Evolutionary conservation across 2,888 invertebrate species (phyloP), one percentile per base, ranked within the genome.

Genomic region (Seira sanloemensis): DNA sequence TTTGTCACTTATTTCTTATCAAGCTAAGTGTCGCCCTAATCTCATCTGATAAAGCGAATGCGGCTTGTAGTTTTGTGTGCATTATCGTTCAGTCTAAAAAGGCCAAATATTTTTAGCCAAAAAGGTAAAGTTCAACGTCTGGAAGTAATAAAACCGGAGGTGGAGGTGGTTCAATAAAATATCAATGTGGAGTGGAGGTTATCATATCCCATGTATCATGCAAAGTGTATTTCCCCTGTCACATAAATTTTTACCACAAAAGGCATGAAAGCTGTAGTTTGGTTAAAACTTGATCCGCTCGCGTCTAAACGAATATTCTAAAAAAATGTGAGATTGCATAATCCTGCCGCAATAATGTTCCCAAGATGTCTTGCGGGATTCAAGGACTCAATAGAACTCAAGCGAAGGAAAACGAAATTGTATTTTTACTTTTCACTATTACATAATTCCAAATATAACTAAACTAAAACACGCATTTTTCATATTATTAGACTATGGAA

Each of bases 131-230:
- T 82, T 78, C 72, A 72, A 68, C 73, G 83, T 83, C 83, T 83
- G 83, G 83, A 83, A 78, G 69, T 77, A 26, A 73, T 83, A 83
- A 78, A 77, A 67, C 24, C 77, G 54, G 65, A 68, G 83, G 77
- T 83, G 78, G 83, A 77, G 83, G 83, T 79, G 66, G 73, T 19
- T 50, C 46, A 46, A 72, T 71, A 25, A 62, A 71, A 77, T 67
- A 77, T n/a, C n/a, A 67, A 58, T 58, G 25, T 58, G 25, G 27
- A 37, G 81, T 81, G 82, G 82, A 82, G 82, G 82, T 82, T 82
- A 75, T 81, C 66, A 21, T 67, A 19, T 74, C 25, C 19, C 65
- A 80, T 50, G 80, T 58, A 24, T 77, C 69, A 37, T 37, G 37
- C 37, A 37, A n/a, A 37, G 37, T 37, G 37, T 37, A 37, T 37